These are phyloP conservation scores for Microcebus griseorufus DNA, from an alignment of 2,113 vertebrate genomes.

Conservation along the genomic window DNA sequence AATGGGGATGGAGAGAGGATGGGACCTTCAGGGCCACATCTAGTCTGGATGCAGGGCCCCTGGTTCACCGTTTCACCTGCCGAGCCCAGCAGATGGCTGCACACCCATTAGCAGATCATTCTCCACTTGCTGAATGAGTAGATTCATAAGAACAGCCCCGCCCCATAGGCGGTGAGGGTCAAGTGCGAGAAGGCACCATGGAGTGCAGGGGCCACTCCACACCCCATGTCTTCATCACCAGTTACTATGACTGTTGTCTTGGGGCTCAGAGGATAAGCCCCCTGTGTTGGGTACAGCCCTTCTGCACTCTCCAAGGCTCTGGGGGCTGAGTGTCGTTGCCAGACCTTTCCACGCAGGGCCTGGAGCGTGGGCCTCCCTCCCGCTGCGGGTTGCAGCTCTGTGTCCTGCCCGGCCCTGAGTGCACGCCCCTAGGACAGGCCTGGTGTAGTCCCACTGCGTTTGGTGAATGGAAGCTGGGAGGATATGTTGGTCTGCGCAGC, in stretches of 20 bases:
- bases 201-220: fast-evolving
- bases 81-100: fast-evolving
- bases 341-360: too few relatives aligned
- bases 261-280: not conserved
- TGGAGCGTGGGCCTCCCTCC: too few relatives aligned
- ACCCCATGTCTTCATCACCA: fast-evolving
- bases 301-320: not conserved
- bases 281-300: not conserved
- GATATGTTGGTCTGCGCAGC: not conserved
- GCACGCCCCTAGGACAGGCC: too few relatives aligned
- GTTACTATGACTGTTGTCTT: fast-evolving
- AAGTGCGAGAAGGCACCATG: fast-evolving
- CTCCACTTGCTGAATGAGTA: not conserved
- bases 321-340: not conserved
- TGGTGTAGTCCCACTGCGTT: not conserved
- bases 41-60: too few relatives aligned
- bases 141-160: too few relatives aligned
- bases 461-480: fast-evolving
- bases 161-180: not conserved
- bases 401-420: not conserved
- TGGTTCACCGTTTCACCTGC: not conserved
- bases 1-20: not conserved
- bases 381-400: fast-evolving
- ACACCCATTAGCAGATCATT: not conserved
- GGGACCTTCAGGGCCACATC: not conserved